phyloP scores from a whole-genome alignment of 2,797 vertebrate species.

The Taenioides sp. region DNA sequence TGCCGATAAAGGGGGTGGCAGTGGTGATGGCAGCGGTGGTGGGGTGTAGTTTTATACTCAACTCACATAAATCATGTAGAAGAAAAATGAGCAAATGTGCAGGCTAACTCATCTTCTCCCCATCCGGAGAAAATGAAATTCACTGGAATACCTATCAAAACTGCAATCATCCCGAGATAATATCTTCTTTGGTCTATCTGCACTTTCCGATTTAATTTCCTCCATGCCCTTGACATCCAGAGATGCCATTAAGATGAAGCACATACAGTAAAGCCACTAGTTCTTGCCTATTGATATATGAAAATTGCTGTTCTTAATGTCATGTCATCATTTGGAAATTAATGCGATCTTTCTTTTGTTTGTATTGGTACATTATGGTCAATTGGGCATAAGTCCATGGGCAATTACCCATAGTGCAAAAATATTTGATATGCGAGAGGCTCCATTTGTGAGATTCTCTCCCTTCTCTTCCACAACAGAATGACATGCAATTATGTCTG shows the following conservation, averaged over 20 bases:
- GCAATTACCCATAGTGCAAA: conserved; percentile 43
- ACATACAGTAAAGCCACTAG: conserved; percentile 92
- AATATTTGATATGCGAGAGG: conserved; percentile 20
- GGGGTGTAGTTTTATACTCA: conserved; percentile 89
- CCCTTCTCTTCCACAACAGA: conserved; percentile 60
- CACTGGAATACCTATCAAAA: conserved; percentile 99
- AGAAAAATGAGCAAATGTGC: conserved; percentile 99
- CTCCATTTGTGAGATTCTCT: conserved; percentile 26
- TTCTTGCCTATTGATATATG: conserved; percentile 92
- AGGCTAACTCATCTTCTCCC: conserved; percentile 98
- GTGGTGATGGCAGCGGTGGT: conserved; percentile 50
- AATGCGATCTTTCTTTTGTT: conserved; percentile 99
- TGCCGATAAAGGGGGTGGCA: conserved; percentile 56
- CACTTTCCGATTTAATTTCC: conserved; percentile 99
- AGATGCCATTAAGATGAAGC: conserved; percentile 99
- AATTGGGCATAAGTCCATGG: conserved; percentile 22
- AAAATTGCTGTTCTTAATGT: conserved; percentile 89
- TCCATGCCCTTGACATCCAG: conserved; percentile 99
- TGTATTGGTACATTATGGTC: conserved; percentile 43
- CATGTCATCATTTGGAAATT: conserved; percentile 99
- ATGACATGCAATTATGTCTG: conserved; percentile 94
- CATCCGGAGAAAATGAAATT: conserved; percentile 99
- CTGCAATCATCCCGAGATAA: conserved; percentile 99
- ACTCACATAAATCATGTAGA: conserved; percentile 99
- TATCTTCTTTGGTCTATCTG: conserved; percentile 99